A percentile compares a stretch with the other conserved stretches of the same genome.
Evolutionary conservation across 2,888 invertebrate species (phyloP).

Genomic region (Epirrita christyi): DNA sequence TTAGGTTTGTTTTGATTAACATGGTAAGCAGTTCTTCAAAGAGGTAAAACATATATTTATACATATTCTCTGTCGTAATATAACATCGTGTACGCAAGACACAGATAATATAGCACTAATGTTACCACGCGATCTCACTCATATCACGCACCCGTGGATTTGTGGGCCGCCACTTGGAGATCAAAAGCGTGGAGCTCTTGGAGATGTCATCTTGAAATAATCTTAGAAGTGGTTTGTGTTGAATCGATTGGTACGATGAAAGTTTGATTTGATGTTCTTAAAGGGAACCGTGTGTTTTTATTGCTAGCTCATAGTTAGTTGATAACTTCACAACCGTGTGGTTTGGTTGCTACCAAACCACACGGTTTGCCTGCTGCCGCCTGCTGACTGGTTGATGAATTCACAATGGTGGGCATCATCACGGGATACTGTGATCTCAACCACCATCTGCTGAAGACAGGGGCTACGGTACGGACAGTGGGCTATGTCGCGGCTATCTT

Average conservation of each 20-base stretch:
- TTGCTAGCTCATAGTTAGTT: too few relatives aligned
- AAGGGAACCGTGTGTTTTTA: too few relatives aligned
- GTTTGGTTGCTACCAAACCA: too few relatives aligned
- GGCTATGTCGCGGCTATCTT: too few relatives aligned
- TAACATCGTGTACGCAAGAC: neutral
- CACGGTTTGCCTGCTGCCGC: too few relatives aligned
- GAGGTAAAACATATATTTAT: neutral
- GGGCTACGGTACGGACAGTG: too few relatives aligned
- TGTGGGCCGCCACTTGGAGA: neutral
- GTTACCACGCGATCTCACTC: neutral
- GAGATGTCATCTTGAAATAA: neutral
- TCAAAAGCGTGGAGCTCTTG: slow-evolving; percentile 1
- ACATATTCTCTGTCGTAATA: neutral
- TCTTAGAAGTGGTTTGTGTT: neutral
- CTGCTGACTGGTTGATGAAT: too few relatives aligned
- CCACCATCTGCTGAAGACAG: too few relatives aligned
- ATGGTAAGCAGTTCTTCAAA: neutral
- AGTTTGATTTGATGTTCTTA: neutral
- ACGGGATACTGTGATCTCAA: too few relatives aligned
- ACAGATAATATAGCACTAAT: neutral
- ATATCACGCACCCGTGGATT: neutral
- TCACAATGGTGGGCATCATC: too few relatives aligned
- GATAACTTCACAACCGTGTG: too few relatives aligned
- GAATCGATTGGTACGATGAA: neutral
- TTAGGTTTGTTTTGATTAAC: neutral